Evolutionary conservation across 2,888 invertebrate genomes (phyloP).

Genomic region (Pandemis heparana): DNA sequence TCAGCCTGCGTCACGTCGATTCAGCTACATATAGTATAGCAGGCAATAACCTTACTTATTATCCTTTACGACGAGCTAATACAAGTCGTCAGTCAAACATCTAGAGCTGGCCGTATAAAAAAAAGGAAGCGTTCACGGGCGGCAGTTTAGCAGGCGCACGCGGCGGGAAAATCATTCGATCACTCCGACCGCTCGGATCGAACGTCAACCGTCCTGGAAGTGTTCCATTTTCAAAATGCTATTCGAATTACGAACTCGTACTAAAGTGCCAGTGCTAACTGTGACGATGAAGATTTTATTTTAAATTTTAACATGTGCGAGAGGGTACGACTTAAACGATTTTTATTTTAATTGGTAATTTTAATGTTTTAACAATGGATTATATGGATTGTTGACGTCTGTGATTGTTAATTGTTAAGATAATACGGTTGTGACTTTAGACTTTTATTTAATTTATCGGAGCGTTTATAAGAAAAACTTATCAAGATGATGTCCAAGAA

Average conservation of each 20-base stretch:
- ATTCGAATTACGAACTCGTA: slow-evolving; percentile 33
- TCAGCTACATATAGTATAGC: slow-evolving; percentile 64
- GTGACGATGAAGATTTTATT: slow-evolving; percentile 24
- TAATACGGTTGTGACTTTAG: slow-evolving; percentile 38
- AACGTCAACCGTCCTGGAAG: slow-evolving; percentile 74
- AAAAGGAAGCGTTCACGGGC: slow-evolving; percentile 73
- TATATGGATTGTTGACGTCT: slow-evolving; percentile 33
- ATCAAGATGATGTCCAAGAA: slow-evolving; percentile 91
- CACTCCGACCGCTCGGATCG: slow-evolving; percentile 69
- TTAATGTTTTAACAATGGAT: slow-evolving; percentile 28
- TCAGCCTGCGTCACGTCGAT: slow-evolving; percentile 67
- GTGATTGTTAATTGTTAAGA: slow-evolving; percentile 41
- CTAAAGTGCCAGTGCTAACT: slow-evolving; percentile 37
- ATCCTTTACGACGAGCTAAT: slow-evolving; percentile 83
- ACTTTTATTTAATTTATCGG: slow-evolving; percentile 46
- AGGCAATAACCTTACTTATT: slow-evolving; percentile 81
- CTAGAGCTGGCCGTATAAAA: slow-evolving; percentile 78
- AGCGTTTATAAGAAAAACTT: slow-evolving; percentile 55
- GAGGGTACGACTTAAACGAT: slow-evolving; percentile 28
- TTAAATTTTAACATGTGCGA: slow-evolving; percentile 35
- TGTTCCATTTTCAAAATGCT: slow-evolving; percentile 54
- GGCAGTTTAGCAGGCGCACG: slow-evolving; percentile 69
- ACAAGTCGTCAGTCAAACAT: slow-evolving; percentile 79
- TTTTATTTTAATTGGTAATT: slow-evolving; percentile 20
- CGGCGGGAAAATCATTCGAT: slow-evolving; percentile 76